Evolutionary conservation across 1,140 invertebrate genomes (phyloP).

Genomic region (Brachionus plicatilis): DNA sequence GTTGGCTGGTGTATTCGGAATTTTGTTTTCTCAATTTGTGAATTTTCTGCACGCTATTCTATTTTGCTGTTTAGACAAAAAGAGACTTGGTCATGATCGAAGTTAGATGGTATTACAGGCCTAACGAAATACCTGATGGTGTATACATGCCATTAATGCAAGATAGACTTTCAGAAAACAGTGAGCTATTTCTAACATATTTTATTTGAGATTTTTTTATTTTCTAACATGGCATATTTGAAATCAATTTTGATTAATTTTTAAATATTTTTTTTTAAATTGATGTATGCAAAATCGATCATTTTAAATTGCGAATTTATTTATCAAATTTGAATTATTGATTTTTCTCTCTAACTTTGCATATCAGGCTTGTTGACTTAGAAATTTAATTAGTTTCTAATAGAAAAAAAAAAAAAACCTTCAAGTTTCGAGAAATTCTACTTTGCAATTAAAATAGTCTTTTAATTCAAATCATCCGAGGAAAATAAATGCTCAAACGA

Average conservation of each 20-base stretch:
- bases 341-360: background rate
- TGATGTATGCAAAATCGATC: background rate
- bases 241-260: background rate
- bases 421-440: background rate
- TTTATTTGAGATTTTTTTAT: background rate
- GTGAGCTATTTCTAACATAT: background rate
- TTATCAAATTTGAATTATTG: background rate
- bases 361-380: background rate
- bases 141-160: conserved; percentile 59
- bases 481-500: background rate
- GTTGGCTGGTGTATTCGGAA: background rate
- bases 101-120: conserved; percentile 59
- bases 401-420: background rate
- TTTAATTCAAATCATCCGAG: background rate
- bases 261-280: background rate
- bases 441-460: background rate
- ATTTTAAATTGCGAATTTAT: background rate
- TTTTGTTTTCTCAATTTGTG: background rate
- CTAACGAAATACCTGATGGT: conserved; percentile 58
- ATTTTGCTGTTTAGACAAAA: conserved; percentile 55
- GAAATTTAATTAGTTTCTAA: background rate
- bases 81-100: conserved; percentile 58
- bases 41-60: background rate
- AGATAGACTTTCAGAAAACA: conserved; percentile 53
- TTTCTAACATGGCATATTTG: background rate